Conservation (phyloP, 64 coral and sea anemone species). For the Pocillopora verrucosa region DNA sequence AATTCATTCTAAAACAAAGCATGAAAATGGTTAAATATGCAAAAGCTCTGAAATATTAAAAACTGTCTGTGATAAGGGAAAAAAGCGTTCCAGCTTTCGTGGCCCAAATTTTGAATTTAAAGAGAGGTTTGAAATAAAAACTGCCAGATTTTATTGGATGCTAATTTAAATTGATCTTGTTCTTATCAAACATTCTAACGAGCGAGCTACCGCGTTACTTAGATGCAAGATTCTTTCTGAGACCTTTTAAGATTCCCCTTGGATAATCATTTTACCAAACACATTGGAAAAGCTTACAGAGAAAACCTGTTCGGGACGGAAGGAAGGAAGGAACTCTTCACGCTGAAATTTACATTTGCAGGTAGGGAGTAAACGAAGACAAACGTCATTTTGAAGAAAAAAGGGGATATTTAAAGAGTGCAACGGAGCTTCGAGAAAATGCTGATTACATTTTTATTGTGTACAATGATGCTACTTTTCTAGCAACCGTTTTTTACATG, state of each 20-base stretch:
- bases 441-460: too few species aligned
- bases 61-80: too few species aligned
- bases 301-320: too few species aligned
- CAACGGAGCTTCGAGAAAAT: neutral
- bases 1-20: neutral
- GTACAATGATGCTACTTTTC: too few species aligned
- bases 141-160: neutral
- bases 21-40: neutral
- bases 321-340: neutral
- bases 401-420: neutral
- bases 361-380: neutral
- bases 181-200: neutral
- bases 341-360: neutral
- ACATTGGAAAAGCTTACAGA: too few species aligned
- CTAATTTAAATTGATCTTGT: neutral
- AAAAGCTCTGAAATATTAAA: too few species aligned
- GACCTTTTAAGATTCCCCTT: constrained; percentile 3
- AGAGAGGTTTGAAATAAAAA: too few species aligned
- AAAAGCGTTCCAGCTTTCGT: too few species aligned
- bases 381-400: neutral
- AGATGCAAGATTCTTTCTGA: neutral
- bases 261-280: neutral
- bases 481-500: too few species aligned
- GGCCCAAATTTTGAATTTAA: neutral
- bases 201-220: neutral